Evolutionary conservation across 2,888 invertebrate genomes (phyloP).

Genomic region (Limnephilus lunatus): DNA sequence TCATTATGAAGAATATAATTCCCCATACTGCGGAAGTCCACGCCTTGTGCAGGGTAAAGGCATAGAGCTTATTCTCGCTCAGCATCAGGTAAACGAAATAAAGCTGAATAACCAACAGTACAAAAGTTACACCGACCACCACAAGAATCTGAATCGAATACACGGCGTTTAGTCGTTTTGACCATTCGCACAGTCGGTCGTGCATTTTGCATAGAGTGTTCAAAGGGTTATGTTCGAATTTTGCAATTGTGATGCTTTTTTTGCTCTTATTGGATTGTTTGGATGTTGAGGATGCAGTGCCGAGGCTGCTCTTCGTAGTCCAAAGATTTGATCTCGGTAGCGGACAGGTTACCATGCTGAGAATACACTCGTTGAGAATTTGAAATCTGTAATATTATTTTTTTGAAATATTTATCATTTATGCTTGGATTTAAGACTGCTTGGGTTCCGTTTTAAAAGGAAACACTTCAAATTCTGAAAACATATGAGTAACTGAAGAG

Average conservation of each 20-base stretch:
- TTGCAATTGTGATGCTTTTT: background rate
- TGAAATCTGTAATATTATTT: conserved; percentile 32
- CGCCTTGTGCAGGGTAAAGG: conserved; percentile 43
- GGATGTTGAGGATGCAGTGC: background rate
- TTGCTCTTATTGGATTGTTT: background rate
- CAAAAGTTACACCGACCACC: conserved; percentile 53
- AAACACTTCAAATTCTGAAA: no score
- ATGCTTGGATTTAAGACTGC: background rate
- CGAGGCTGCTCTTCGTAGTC: background rate
- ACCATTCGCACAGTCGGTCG: conserved; percentile 55
- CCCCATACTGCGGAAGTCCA: conserved; percentile 58
- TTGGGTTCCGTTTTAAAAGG: no score
- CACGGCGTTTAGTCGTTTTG: conserved; percentile 46
- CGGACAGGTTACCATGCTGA: background rate
- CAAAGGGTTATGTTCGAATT: conserved; percentile 14
- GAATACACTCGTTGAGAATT: conserved; percentile 46
- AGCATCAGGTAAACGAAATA: conserved; percentile 63
- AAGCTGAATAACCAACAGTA: conserved; percentile 55
- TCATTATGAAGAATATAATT: conserved; percentile 39
- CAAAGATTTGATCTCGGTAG: background rate
- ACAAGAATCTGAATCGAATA: conserved; percentile 57
- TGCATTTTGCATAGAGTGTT: conserved; percentile 57
- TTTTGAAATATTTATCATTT: background rate
- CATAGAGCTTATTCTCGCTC: conserved; percentile 52
- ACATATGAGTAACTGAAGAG: no score